A percentile compares a stretch with the other conserved stretches of the same genome.
phyloP scores from a whole-genome alignment of 2,113 vertebrate genomes.

The Ptilorrhoa leucosticta region DNA sequence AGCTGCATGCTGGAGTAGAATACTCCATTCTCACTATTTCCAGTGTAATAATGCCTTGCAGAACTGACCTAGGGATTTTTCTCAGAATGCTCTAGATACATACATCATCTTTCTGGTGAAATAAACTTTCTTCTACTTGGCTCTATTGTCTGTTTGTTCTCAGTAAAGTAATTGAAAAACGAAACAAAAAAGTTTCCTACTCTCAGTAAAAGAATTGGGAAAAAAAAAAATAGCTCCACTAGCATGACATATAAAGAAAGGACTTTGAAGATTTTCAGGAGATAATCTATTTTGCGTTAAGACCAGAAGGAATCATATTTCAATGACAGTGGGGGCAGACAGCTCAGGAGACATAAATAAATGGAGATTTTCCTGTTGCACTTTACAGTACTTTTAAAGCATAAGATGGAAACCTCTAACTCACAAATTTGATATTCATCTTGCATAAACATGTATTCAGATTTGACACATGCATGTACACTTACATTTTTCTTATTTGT shows the following conservation, averaged over 20 bases:
- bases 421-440: neutral
- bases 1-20: neutral
- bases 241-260: neutral
- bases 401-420: neutral
- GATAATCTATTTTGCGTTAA: neutral
- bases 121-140: neutral
- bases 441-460: neutral
- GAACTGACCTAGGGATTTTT: neutral
- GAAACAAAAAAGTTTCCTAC: neutral
- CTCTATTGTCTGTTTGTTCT: neutral
- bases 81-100: neutral
- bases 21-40: neutral
- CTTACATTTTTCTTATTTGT: neutral
- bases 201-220: neutral
- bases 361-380: neutral
- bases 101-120: neutral
- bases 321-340: neutral
- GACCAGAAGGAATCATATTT: neutral
- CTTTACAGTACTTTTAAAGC: neutral
- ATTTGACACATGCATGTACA: neutral
- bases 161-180: neutral
- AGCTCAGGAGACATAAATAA: neutral
- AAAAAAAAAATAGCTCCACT: neutral
- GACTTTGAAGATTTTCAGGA: neutral
- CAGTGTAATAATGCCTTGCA: neutral